A percentile compares a stretch with the other conserved stretches of the same genome.
Conservation (phyloP, 2,113 vertebrate genomes). For the Apodemus speciosus region DNA sequence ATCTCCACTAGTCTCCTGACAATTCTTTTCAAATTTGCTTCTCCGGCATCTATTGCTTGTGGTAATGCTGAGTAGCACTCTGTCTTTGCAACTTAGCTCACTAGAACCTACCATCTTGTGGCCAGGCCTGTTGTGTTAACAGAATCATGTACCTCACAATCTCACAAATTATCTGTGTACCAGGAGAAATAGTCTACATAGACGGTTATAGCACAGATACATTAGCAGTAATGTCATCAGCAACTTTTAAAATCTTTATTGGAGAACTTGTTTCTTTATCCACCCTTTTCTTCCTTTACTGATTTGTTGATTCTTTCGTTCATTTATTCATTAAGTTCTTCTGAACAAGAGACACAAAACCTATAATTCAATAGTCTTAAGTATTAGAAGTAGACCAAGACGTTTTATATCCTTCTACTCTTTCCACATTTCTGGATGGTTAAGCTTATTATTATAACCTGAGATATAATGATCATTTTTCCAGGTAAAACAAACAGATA, state of each 20-base stretch:
- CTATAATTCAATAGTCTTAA: not conserved
- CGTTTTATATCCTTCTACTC: not conserved
- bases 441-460: slow-evolving; percentile 38
- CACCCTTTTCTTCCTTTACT: not conserved
- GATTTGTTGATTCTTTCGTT: slow-evolving; percentile 14
- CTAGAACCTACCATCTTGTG: not conserved
- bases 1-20: not conserved
- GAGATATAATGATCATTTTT: slow-evolving; percentile 43
- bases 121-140: not conserved
- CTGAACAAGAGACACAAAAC: not conserved
- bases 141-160: not conserved
- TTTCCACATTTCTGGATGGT: not conserved
- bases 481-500: slow-evolving; percentile 24
- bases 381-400: not conserved
- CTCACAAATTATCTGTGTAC: not conserved
- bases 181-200: not conserved
- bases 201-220: not conserved
- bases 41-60: not conserved
- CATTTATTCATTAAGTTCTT: not conserved
- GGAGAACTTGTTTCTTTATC: not conserved
- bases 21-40: not conserved
- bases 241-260: not conserved
- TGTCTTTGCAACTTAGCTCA: not conserved
- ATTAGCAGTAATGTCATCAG: no score
- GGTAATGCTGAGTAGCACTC: not conserved